Conservation (phyloP, 2,797 vertebrate species). For the Xiphophorus birchmanni region DNA sequence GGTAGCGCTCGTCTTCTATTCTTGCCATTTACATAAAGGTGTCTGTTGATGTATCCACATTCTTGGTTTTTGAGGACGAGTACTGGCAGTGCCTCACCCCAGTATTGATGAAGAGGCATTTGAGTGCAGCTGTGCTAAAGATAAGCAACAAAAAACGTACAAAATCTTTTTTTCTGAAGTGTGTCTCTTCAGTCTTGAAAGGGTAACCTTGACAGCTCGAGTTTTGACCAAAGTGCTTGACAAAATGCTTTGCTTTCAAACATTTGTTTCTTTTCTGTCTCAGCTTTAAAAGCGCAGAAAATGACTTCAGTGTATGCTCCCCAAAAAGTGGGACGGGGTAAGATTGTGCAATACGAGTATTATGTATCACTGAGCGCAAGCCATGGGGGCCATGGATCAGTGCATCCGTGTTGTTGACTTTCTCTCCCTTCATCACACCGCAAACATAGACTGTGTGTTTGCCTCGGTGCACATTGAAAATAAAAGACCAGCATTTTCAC, state of each 20-base stretch:
- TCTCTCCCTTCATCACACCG: slow-evolving; percentile 38
- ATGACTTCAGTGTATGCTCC: slow-evolving; percentile 51
- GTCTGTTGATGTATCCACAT: slow-evolving; percentile 30
- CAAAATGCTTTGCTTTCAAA: slow-evolving; percentile 32
- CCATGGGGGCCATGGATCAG: slow-evolving; percentile 50
- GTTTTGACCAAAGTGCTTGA: slow-evolving; percentile 39
- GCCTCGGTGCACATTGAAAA: slow-evolving; percentile 34
- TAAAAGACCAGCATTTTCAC: slow-evolving; percentile 24
- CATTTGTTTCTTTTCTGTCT: slow-evolving; percentile 24
- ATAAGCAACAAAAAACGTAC: slow-evolving; percentile 27
- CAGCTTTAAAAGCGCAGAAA: slow-evolving; percentile 53
- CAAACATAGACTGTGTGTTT: slow-evolving; percentile 49
- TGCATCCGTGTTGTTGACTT: slow-evolving; percentile 53
- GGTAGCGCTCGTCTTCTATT: not conserved
- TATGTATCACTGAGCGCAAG: slow-evolving; percentile 62
- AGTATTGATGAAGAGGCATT: slow-evolving; percentile 53
- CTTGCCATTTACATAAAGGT: slow-evolving; percentile 30
- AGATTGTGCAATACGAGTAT: slow-evolving; percentile 58
- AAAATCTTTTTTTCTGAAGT: slow-evolving; percentile 41
- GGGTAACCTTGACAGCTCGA: slow-evolving; percentile 41
- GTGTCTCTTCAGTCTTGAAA: slow-evolving; percentile 56
- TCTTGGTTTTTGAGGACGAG: slow-evolving; percentile 38
- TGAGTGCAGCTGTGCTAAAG: slow-evolving; percentile 38
- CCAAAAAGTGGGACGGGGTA: slow-evolving; percentile 60
- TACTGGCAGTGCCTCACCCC: slow-evolving; percentile 50